Base-by-base conservation (phyloP, 2,113 vertebrate species). In the Sinocyclocheilus anophthalmus region DNA sequence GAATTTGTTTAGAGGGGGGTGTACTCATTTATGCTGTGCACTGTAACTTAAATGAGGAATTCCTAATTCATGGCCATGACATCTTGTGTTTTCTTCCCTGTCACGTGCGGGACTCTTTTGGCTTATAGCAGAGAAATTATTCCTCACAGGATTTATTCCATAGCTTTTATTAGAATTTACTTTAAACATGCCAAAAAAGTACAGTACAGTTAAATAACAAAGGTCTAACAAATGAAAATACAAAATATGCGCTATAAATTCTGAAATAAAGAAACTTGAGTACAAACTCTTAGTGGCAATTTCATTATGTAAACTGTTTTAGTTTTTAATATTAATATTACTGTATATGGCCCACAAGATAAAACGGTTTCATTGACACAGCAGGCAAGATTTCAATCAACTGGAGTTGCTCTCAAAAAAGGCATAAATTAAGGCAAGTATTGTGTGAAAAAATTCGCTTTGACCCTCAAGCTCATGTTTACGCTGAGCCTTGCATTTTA, bases 181-280 rank as follows among this genome's bases (percentile, higher is more conserved):
- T 85, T 85, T 70, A 33, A 80, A 33, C 69, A 75, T 69, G 45
- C 9, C 20, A 9, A 87, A 33, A 53, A 33, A 57, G n/a, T 48
- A 6, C 53, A 84, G 18, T 76, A 70, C 72, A 65, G 18, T 76
- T 73, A 72, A 84, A 73, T 84, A 42, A 69, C 10, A 65, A 20
- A 14, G 67, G 14, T 61, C 42, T 24, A 14, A 61, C 63, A 84
- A 87, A 80, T 55, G 6, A 69, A 78, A 39, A 3, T 53, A 26
- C 24, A 84, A 65, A n/a, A 67, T 12, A 10, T 84, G 57, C 16
- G 8, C 45, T 61, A 61, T n/a, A 42, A 42, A 59, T n/a, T 12
- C 39, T n/a, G 10, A 73, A 73, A 42, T 37, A 63, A 80, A 80
- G 22, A 80, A 61, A 63, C 22, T 14, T n/a, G 39, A 70, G 7